Conservation (phyloP, 2,113 vertebrate genomes). For the Zootoca vivipara region DNA sequence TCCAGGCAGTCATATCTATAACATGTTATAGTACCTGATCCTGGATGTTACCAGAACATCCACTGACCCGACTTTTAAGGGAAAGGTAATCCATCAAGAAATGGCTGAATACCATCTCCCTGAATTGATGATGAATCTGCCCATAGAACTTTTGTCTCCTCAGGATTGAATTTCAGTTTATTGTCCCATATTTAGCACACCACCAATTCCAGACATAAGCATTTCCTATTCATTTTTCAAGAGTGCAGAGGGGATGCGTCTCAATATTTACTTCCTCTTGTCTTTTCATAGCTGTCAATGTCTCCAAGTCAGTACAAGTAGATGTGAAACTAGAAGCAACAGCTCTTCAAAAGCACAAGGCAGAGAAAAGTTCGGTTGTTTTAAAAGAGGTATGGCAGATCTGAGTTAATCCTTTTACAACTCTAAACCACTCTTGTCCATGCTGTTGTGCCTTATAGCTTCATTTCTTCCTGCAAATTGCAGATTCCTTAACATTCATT, state of each 20-base stretch:
- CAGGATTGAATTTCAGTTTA: not conserved
- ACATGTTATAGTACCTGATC: not conserved
- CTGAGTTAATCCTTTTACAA: not conserved
- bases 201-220: not conserved
- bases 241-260: not conserved
- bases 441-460: not conserved
- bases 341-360: slow-evolving; percentile 53
- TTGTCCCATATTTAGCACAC: not conserved
- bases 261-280: slow-evolving; percentile 1
- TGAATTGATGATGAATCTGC: not conserved
- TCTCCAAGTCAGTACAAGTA: slow-evolving; percentile 68
- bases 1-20: not conserved
- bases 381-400: slow-evolving; percentile 62
- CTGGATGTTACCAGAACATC: not conserved
- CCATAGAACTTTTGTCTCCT: not conserved
- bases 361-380: not conserved
- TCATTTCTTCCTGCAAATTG: not conserved
- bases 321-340: slow-evolving; percentile 53
- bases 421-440: not conserved
- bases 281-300: slow-evolving; percentile 61
- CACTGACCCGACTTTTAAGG: not conserved
- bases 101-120: not conserved
- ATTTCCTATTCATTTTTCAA: not conserved
- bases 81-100: not conserved
- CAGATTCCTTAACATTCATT: not conserved